These are phyloP conservation scores for Stenchaetothrips biformis DNA, from an alignment of 2,888 invertebrate species.

Conservation along the genomic window DNA sequence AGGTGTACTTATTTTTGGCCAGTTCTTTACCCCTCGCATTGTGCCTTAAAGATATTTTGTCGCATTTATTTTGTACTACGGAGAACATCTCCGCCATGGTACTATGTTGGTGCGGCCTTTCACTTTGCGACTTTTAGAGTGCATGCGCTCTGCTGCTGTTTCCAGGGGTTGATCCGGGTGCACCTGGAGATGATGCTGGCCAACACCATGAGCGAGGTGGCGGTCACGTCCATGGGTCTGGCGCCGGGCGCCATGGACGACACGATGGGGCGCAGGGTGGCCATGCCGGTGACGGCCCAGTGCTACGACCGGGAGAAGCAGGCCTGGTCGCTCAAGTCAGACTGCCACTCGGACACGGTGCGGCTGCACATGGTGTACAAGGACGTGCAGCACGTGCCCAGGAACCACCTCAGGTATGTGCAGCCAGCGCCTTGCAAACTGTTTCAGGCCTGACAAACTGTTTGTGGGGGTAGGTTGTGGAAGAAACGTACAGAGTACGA, in stretches of 20 bases:
- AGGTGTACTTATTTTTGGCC: too few relatives aligned
- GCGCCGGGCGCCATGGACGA: constrained; percentile 31
- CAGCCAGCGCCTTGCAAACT: neutral
- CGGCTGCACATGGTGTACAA: constrained; percentile 69
- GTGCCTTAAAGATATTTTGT: too few relatives aligned
- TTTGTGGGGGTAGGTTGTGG: too few relatives aligned
- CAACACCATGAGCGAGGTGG: constrained; percentile 57
- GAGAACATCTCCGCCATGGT: too few relatives aligned
- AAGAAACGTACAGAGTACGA: too few relatives aligned
- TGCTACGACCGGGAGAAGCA: constrained; percentile 78
- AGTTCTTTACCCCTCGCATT: too few relatives aligned
- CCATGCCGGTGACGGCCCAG: constrained; percentile 55
- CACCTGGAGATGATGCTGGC: constrained; percentile 71
- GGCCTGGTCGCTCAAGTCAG: constrained; percentile 72
- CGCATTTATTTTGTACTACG: too few relatives aligned
- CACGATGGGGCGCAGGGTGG: constrained; percentile 46
- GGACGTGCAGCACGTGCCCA: constrained; percentile 70
- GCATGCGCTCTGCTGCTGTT: constrained; percentile 22
- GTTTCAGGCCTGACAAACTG: too few relatives aligned
- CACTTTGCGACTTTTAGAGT: neutral
- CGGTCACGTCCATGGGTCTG: constrained; percentile 29
- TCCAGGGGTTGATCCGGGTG: constrained; percentile 57
- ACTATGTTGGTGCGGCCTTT: too few relatives aligned
- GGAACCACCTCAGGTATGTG: constrained; percentile 62
- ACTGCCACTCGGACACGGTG: constrained; percentile 70